Percentiles rank a stretch among this genome's conserved stretches.
Evolutionary conservation across 1,140 invertebrate species (phyloP).

Genomic region (Leptinotarsa undecemlineata): DNA sequence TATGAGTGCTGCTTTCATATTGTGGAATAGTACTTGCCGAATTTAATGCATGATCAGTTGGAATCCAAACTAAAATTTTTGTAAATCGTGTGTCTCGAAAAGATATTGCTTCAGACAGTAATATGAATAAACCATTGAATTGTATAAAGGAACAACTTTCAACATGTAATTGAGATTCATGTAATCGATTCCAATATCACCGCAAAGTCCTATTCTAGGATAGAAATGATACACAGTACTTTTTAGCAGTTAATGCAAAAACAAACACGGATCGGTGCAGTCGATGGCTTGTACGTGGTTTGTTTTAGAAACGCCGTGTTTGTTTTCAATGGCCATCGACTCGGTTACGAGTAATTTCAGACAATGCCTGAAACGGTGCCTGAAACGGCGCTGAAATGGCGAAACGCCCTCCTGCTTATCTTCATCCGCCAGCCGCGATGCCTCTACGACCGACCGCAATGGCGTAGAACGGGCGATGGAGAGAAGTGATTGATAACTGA

Average conservation of each 20-base stretch:
- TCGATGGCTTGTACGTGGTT: conserved; percentile 14
- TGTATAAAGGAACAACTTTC: too few relatives aligned
- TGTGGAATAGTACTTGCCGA: too few relatives aligned
- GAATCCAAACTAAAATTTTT: too few relatives aligned
- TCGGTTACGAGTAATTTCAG: conserved; percentile 14
- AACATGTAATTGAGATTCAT: too few relatives aligned
- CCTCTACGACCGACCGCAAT: background rate
- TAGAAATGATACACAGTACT: background rate
- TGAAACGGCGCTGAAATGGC: background rate
- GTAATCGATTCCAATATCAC: background rate
- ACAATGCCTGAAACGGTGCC: conserved; percentile 7
- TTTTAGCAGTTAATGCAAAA: conserved; percentile 5
- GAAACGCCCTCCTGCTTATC: conserved; percentile 14
- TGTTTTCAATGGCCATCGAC: conserved; percentile 17
- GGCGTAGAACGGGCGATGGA: background rate
- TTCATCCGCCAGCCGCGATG: conserved; percentile 3
- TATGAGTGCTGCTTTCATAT: too few relatives aligned
- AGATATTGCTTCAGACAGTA: too few relatives aligned
- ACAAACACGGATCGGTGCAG: conserved; percentile 1
- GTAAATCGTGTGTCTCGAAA: too few relatives aligned
- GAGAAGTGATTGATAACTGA: too few relatives aligned
- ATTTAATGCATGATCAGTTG: too few relatives aligned
- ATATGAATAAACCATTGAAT: too few relatives aligned
- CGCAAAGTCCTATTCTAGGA: background rate
- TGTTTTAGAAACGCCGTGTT: conserved; percentile 10